Conservation (phyloP, 2,797 vertebrate species). For the Australoheros facetus region DNA sequence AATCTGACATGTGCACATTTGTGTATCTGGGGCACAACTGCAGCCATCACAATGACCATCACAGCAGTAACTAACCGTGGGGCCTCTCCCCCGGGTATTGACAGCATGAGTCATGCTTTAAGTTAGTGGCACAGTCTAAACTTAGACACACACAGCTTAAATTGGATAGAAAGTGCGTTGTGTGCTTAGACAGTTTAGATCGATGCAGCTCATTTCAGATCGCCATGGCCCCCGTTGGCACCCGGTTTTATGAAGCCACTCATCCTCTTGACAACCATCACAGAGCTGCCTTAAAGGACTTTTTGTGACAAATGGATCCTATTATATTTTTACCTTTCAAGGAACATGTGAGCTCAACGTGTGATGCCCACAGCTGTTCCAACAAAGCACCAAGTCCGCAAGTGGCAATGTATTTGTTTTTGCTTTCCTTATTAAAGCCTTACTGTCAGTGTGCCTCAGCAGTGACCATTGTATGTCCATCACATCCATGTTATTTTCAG, state of each 20-base stretch:
- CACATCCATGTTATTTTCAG: not conserved
- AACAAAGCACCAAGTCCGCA: not conserved
- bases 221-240: slow-evolving; percentile 63
- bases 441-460: not conserved
- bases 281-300: slow-evolving; percentile 46
- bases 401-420: not conserved
- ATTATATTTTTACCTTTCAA: slow-evolving; percentile 43
- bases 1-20: not conserved
- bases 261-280: slow-evolving; percentile 70
- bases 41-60: slow-evolving; percentile 47
- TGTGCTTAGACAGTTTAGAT: slow-evolving; percentile 62
- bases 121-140: slow-evolving; percentile 57
- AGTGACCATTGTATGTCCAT: not conserved
- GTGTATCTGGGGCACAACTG: slow-evolving; percentile 19
- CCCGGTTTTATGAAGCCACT: slow-evolving; percentile 74
- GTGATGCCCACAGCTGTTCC: not conserved
- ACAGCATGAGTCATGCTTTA: slow-evolving; percentile 61
- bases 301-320: slow-evolving; percentile 59
- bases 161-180: slow-evolving; percentile 49
- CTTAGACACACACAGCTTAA: slow-evolving; percentile 52
- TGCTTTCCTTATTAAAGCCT: not conserved
- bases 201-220: slow-evolving; percentile 69
- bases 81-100: slow-evolving; percentile 34
- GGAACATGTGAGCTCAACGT: slow-evolving; percentile 2
- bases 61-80: slow-evolving; percentile 50